Evolutionary conservation across 2,797 vertebrate genomes (phyloP).

Genomic region (Heterohyrax brucei): DNA sequence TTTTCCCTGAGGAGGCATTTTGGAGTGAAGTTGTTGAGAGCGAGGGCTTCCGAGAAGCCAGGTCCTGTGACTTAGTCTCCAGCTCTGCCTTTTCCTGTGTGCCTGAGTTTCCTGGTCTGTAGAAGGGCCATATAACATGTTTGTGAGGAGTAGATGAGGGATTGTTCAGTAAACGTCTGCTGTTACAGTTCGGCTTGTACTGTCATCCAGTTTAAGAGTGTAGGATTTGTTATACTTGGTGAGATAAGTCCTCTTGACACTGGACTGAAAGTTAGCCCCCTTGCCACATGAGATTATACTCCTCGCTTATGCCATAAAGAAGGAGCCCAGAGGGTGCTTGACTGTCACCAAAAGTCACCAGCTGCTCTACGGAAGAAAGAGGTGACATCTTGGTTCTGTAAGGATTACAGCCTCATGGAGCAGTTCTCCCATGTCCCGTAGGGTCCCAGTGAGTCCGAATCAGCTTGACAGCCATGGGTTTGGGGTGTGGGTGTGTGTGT

Average conservation of each 20-base stretch:
- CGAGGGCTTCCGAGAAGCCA: neutral
- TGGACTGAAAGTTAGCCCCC: neutral
- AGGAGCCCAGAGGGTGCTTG: neutral
- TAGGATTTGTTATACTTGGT: neutral
- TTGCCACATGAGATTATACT: neutral
- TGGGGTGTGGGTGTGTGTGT: too few relatives aligned
- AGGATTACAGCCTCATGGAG: neutral
- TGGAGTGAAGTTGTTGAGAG: neutral
- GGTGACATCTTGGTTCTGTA: neutral
- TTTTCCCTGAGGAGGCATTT: neutral
- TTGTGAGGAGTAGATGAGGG: neutral
- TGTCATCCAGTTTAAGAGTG: neutral
- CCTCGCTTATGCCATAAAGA: neutral
- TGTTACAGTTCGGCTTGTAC: neutral
- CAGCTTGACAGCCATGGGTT: too few relatives aligned
- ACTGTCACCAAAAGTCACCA: neutral
- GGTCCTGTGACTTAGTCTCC: neutral
- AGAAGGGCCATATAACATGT: neutral
- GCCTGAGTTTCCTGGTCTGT: slow-evolving; percentile 6
- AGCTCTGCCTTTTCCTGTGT: neutral
- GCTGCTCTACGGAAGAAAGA: neutral
- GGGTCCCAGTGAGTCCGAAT: too few relatives aligned
- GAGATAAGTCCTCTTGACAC: neutral
- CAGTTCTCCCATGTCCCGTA: too few relatives aligned
- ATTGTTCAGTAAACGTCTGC: neutral